phyloP scores from a whole-genome alignment of 2,797 vertebrate species.

The Acipenser ruthenus region DNA sequence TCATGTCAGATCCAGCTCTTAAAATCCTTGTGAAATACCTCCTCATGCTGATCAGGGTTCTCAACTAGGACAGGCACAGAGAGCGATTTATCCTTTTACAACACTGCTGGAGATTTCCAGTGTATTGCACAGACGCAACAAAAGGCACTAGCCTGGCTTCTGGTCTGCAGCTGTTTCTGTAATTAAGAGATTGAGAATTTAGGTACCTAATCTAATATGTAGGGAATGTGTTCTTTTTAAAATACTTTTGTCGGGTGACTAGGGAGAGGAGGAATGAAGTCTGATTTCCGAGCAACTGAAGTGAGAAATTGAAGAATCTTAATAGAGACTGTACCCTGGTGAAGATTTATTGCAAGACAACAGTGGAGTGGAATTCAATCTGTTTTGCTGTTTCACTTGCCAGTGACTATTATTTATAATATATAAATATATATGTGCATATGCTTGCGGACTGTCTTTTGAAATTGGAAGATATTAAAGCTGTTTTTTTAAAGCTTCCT shows the following conservation, averaged over 20 bases:
- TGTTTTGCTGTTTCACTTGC: background rate
- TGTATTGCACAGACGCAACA: constrained; percentile 17
- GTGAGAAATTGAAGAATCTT: constrained; percentile 1
- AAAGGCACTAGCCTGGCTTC: constrained; percentile 5
- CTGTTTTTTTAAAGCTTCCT: background rate
- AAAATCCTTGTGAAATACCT: constrained; percentile 30
- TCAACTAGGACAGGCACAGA: constrained; percentile 28
- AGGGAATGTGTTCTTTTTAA: constrained; percentile 3
- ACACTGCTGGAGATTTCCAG: constrained; percentile 20
- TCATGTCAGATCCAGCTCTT: constrained; percentile 30
- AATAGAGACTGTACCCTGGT: background rate
- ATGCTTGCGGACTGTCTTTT: background rate
- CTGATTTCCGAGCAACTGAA: constrained; percentile 4
- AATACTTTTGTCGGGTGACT: constrained; percentile 2
- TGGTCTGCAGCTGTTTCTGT: background rate
- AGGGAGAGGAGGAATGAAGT: constrained; percentile 6
- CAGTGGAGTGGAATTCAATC: background rate
- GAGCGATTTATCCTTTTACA: constrained; percentile 24
- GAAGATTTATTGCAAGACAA: constrained; percentile 1
- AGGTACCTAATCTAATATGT: constrained; percentile 17
- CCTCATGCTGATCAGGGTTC: constrained; percentile 26
- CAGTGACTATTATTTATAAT: no score
- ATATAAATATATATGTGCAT: background rate
- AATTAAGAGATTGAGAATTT: constrained; percentile 14
- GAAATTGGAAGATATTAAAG: background rate